Percentiles rank a stretch among this genome's conserved stretches.
These are phyloP conservation scores for Drosophila melanogaster DNA, from an alignment of 1,140 invertebrate genomes.

Conservation along the genomic window DNA sequence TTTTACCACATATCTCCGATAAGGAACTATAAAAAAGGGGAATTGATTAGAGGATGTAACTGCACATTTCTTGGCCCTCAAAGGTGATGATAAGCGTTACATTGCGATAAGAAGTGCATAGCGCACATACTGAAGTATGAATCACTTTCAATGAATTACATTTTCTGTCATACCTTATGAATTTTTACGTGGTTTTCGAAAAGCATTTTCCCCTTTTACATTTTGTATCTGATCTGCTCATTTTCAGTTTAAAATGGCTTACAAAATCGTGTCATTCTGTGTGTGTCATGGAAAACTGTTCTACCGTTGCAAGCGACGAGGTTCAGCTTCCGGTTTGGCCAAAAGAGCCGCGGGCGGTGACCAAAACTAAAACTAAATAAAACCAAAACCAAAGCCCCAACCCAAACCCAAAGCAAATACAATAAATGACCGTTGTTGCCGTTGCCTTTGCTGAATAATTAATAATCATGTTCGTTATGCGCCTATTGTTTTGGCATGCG, in stretches of 20 bases:
- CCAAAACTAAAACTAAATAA: constrained; percentile 23
- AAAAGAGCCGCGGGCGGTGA: constrained; percentile 29
- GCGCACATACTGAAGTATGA: too few relatives aligned
- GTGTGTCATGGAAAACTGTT: constrained; percentile 49
- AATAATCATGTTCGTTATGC: constrained; percentile 72
- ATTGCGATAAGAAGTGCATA: constrained; percentile 4
- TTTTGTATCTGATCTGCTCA: background rate
- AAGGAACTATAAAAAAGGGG: background rate
- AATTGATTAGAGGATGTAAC: background rate
- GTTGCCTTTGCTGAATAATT: constrained; percentile 67
- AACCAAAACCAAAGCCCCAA: constrained; percentile 16
- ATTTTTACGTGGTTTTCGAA: too few relatives aligned
- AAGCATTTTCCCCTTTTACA: background rate
- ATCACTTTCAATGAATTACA: too few relatives aligned
- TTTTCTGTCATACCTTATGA: too few relatives aligned
- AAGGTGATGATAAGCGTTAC: constrained; percentile 4
- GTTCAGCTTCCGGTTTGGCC: constrained; percentile 64
- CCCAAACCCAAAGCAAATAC: constrained; percentile 19
- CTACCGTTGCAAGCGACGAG: constrained; percentile 40
- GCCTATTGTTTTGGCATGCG: constrained; percentile 65
- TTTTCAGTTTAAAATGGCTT: too few relatives aligned
- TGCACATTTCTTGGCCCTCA: background rate
- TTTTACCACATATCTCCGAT: too few relatives aligned
- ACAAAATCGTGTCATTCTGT: constrained; percentile 8
- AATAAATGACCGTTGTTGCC: constrained; percentile 40